phyloP scores from a whole-genome alignment of 2,797 vertebrate genomes.

The Darevskia mixta region DNA sequence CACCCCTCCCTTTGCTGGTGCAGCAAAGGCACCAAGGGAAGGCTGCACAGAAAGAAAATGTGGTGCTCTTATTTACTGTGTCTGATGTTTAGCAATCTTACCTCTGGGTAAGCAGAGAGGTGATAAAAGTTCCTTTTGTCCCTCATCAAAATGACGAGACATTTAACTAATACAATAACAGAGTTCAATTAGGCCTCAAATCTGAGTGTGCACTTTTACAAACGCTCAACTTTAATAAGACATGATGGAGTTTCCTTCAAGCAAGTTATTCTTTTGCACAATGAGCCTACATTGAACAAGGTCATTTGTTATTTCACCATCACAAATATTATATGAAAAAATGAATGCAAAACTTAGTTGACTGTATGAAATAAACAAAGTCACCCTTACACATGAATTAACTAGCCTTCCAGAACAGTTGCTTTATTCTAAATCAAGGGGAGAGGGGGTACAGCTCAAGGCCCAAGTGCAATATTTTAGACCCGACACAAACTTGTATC shows the following conservation, averaged over 20 bases:
- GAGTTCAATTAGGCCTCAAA: background rate
- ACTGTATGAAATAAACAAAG: background rate
- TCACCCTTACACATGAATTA: background rate
- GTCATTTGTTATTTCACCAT: background rate
- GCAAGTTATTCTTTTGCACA: background rate
- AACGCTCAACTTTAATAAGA: background rate
- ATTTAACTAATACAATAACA: background rate
- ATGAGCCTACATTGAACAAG: background rate
- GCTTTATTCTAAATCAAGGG: background rate
- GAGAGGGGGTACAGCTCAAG: background rate
- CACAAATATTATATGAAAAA: background rate
- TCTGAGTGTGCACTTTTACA: background rate
- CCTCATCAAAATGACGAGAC: background rate
- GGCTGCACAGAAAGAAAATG: background rate
- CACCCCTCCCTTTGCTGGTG: background rate
- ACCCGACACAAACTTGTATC: no score
- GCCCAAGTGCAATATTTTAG: no score
- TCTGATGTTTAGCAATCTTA: background rate
- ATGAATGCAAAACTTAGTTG: background rate
- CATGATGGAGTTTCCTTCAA: background rate
- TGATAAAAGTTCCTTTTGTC: background rate
- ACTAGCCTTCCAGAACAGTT: background rate
- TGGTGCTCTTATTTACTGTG: background rate
- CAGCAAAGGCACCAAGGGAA: background rate
- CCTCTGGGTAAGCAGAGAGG: background rate